phyloP scores from a whole-genome alignment of 2,113 vertebrate species.

The Pluvialis apricaria region DNA sequence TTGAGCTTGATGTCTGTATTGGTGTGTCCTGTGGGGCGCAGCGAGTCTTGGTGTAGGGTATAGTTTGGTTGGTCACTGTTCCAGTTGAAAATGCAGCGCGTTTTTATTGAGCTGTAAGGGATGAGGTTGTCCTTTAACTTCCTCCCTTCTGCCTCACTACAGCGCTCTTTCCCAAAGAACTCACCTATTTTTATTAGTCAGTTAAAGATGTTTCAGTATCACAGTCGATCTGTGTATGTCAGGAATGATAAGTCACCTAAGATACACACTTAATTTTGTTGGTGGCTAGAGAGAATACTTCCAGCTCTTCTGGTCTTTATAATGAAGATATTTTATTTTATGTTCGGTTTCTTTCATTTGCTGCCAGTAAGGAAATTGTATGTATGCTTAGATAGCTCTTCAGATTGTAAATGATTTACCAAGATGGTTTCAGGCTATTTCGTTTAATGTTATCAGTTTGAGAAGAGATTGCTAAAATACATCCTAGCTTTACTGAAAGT shows the following conservation, averaged over 20 bases:
- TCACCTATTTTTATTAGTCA: not conserved
- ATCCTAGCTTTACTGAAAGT: not conserved
- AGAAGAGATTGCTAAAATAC: constrained; percentile 7
- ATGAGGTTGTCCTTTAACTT: not conserved
- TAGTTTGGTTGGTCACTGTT: not conserved
- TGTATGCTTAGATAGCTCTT: not conserved
- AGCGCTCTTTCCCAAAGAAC: not conserved
- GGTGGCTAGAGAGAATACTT: not conserved
- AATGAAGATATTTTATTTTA: constrained; percentile 23
- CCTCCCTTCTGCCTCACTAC: not conserved
- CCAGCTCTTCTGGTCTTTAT: not conserved
- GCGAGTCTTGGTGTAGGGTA: not conserved
- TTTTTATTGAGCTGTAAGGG: not conserved
- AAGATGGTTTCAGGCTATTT: constrained; percentile 14
- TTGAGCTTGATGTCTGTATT: not conserved
- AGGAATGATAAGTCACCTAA: not conserved
- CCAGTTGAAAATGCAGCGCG: not conserved
- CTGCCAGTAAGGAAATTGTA: constrained; percentile 2
- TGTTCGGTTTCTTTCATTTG: constrained; percentile 33
- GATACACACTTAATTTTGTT: not conserved
- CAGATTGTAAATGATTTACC: constrained; percentile 25
- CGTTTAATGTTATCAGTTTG: not conserved
- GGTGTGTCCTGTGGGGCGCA: not conserved
- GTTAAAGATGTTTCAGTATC: not conserved
- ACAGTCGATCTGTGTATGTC: not conserved